Conservation (phyloP, 2,888 invertebrate genomes). For the Apamea monoglypha region DNA sequence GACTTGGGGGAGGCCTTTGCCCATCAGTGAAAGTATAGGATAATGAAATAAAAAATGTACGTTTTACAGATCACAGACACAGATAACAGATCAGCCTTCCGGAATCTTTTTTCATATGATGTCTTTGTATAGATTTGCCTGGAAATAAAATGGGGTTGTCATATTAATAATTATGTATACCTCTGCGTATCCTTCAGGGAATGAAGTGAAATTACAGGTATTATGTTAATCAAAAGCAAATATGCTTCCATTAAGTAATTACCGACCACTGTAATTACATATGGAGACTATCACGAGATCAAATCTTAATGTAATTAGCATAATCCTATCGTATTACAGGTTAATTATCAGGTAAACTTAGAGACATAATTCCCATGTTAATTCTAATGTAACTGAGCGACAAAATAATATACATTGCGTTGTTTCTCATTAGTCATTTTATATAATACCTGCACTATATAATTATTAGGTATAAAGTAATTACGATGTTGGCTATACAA, state of each 20-base stretch:
- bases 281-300: conserved; percentile 25
- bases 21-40: too few relatives aligned
- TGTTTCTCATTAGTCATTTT: conserved; percentile 1
- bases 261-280: conserved; percentile 35
- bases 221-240: conserved; percentile 36
- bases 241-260: conserved; percentile 33
- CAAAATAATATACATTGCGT: conserved; percentile 1
- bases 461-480: not conserved
- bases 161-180: too few relatives aligned
- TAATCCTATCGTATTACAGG: conserved; percentile 40
- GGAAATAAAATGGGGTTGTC: too few relatives aligned
- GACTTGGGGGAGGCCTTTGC: too few relatives aligned
- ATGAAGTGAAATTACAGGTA: not conserved
- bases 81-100: too few relatives aligned
- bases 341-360: conserved; percentile 39
- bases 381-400: conserved; percentile 10
- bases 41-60: too few relatives aligned
- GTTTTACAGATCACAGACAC: too few relatives aligned
- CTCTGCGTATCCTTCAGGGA: not conserved
- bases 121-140: too few relatives aligned
- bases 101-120: too few relatives aligned
- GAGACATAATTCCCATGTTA: conserved; percentile 44
- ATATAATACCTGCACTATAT: not conserved
- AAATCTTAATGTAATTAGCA: conserved; percentile 45
- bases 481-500: too few relatives aligned